A percentile compares a stretch with the other conserved stretches of the same genome.
Evolutionary conservation across 2,888 invertebrate species (phyloP).

Genomic region (Hetaerina titia): DNA sequence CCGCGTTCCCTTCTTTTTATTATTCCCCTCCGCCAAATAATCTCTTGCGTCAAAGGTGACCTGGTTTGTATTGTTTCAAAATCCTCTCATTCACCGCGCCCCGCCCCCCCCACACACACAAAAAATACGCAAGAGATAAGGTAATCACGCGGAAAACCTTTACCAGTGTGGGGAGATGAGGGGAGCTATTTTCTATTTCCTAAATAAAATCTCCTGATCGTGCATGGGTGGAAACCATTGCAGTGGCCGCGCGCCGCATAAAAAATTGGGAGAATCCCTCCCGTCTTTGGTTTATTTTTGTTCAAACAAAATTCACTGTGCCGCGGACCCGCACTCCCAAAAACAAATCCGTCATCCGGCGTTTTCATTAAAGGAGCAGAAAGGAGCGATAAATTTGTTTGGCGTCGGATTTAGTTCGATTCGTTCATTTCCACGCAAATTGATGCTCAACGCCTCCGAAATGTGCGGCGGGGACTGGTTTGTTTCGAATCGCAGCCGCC

Average conservation of each 20-base stretch:
- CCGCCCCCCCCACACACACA: too few species aligned
- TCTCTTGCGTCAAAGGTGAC: not conserved
- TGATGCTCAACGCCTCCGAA: not conserved
- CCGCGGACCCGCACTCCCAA: not conserved
- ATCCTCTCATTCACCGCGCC: not conserved
- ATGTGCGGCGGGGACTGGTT: too few species aligned
- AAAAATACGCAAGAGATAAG: not conserved
- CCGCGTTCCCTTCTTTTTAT: not conserved
- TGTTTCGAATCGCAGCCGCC: too few species aligned
- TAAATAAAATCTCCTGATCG: not conserved
- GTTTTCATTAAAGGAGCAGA: not conserved
- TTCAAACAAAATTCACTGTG: not conserved
- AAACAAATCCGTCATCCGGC: not conserved
- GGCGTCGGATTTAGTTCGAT: not conserved
- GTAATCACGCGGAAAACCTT: not conserved
- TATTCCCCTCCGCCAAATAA: not conserved
- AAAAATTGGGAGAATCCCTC: too few species aligned
- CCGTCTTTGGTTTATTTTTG: not conserved
- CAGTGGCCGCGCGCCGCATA: not conserved
- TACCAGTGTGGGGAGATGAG: not conserved
- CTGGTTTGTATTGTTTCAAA: not conserved
- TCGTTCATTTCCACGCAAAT: not conserved
- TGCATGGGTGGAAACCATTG: not conserved
- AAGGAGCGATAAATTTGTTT: not conserved
- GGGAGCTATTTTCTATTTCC: not conserved